Conservation (phyloP, 2,797 vertebrate species). For the Pseudotriccus pelzelni region DNA sequence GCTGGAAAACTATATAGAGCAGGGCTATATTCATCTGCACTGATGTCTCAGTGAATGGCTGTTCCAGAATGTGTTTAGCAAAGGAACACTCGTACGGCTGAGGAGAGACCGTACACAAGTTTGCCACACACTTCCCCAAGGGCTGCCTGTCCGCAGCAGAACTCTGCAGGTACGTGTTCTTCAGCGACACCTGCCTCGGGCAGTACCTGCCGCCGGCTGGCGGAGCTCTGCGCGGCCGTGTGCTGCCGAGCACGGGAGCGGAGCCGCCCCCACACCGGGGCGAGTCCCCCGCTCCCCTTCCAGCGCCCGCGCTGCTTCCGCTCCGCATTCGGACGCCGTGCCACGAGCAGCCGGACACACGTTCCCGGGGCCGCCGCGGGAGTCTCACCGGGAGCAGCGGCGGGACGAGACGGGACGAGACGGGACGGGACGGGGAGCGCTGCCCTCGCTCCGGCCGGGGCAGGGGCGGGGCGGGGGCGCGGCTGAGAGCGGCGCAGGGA, state of each 20-base stretch:
- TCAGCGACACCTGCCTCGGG: fast-evolving
- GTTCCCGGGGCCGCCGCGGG: background rate
- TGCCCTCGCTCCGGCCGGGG: background rate
- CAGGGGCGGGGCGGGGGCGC: background rate
- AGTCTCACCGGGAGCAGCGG: too few species aligned
- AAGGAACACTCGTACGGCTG: fast-evolving
- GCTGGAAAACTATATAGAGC: fast-evolving
- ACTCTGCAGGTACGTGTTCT: background rate
- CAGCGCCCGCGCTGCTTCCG: background rate
- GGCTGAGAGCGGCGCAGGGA: background rate
- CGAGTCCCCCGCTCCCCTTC: too few species aligned
- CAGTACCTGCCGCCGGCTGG: background rate
- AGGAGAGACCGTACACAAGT: fast-evolving
- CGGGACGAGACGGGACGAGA: fast-evolving
- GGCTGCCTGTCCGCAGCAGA: fast-evolving
- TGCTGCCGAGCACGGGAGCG: fast-evolving
- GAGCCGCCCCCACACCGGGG: background rate
- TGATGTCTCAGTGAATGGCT: fast-evolving
- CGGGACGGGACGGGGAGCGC: too few species aligned
- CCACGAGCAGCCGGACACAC: background rate
- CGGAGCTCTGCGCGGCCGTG: background rate
- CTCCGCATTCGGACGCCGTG: background rate
- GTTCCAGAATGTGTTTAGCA: fast-evolving
- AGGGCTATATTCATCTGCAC: fast-evolving
- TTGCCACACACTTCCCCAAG: background rate